A percentile compares a stretch with the other conserved stretches of the same genome.
phyloP scores from a whole-genome alignment of 2,113 vertebrate genomes.

The Epinephelus cyanopodus region DNA sequence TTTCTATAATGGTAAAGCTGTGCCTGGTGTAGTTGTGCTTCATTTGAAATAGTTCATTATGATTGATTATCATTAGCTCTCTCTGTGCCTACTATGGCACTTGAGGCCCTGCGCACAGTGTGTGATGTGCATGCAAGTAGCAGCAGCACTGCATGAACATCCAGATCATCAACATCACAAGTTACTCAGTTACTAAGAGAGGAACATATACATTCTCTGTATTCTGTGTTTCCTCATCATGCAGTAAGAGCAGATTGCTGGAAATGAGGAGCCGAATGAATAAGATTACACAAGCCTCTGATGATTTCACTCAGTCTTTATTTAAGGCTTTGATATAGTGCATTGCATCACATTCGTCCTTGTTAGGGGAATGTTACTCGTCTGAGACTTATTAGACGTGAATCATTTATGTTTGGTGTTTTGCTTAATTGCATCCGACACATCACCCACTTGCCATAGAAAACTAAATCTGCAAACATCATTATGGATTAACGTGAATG shows the following conservation, averaged over 20 bases:
- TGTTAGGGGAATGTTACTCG: slow-evolving; percentile 37
- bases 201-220: background rate
- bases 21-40: no score
- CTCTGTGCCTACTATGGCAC: no score
- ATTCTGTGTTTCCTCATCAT: slow-evolving; percentile 12
- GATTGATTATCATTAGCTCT: no score
- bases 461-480: slow-evolving; percentile 43
- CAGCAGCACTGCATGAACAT: no score
- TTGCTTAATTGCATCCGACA: slow-evolving; percentile 50
- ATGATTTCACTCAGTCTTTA: slow-evolving; percentile 54
- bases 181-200: no score
- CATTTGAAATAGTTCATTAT: no score
- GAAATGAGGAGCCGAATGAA: slow-evolving; percentile 42
- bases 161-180: no score
- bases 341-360: slow-evolving; percentile 49
- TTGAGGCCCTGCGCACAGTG: no score
- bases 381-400: slow-evolving; percentile 33
- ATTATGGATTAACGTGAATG: slow-evolving; percentile 31
- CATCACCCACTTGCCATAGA: slow-evolving; percentile 38
- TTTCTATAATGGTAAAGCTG: no score
- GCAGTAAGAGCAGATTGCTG: slow-evolving; percentile 24
- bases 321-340: slow-evolving; percentile 49
- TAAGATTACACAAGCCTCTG: slow-evolving; percentile 44
- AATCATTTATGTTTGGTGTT: slow-evolving; percentile 57
- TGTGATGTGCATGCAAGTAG: no score